phyloP scores from a whole-genome alignment of 2,797 vertebrate species.

The Acanthornis magna region DNA sequence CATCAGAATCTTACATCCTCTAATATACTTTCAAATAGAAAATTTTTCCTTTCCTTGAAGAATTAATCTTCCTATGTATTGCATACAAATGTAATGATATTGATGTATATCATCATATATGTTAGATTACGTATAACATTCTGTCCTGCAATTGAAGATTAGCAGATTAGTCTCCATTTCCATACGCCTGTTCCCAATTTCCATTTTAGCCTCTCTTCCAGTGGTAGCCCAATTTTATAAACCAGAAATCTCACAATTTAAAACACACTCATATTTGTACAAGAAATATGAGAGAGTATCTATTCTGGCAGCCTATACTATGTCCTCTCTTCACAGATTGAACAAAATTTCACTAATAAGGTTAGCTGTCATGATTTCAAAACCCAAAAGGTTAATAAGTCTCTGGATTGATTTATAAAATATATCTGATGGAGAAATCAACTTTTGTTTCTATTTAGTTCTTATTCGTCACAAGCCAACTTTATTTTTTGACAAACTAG shows the following conservation, averaged over 20 bases:
- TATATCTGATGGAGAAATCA: background rate
- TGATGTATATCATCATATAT: background rate
- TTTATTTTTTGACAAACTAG: background rate
- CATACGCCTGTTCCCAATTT: background rate
- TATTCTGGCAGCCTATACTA: background rate
- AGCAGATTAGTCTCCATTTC: background rate
- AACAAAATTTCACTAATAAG: background rate
- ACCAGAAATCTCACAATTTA: background rate
- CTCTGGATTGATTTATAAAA: background rate
- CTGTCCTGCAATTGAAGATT: conserved; percentile 1
- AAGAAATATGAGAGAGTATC: background rate
- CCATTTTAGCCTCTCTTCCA: background rate
- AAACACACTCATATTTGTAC: background rate
- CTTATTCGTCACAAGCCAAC: background rate
- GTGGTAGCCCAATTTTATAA: background rate
- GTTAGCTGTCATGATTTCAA: conserved; percentile 2
- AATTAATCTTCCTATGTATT: conserved; percentile 23
- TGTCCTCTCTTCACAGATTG: background rate
- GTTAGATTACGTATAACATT: background rate
- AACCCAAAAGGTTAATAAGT: background rate
- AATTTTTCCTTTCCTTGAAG: conserved; percentile 29
- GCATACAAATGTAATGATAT: background rate
- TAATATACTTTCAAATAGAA: background rate
- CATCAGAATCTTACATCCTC: conserved; percentile 15
- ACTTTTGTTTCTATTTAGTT: background rate